Evolutionary conservation across 2,888 invertebrate species (phyloP), one percentile per base, ranked within the genome.

Genomic region (Microctonus aethiopoides): DNA sequence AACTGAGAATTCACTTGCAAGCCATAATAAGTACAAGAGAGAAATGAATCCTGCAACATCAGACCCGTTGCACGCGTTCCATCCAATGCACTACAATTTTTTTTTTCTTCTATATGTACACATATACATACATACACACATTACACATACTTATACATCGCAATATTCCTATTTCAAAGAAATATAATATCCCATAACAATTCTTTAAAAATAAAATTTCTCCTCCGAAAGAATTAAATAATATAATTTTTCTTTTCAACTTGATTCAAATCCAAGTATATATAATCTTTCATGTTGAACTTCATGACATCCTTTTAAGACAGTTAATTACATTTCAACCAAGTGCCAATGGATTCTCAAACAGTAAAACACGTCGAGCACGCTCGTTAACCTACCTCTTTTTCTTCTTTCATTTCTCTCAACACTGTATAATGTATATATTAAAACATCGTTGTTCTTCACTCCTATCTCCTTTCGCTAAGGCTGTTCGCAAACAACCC

Each of bases 391-490:
- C 39, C 41, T 57, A 16, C 57, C 65, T 46, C 26, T n/a, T 32
- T 32, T 34, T 46, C 26, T n/a, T 32, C 36, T 34, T 13, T 36
- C 32, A 22, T 22, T 56, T 60, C 24, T 52, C 60, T 63, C 57
- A 56, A 56, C 29, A n/a, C 26, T 39, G n/a, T 11, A 39, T n/a
- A 39, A 13, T 39, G n/a, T n/a, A 39, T 2, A 13, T 39, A 39
- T 39, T n/a, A 5, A 13, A 1, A 13, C 39, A 39, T n/a, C 36
- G 60, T 29, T 20, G 41, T 61, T 36, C 32, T 68, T 20, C 59
- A 41, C 60, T 56, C 63, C 34, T 41, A 22, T 63, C 59, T 72
- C 67, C 66, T 72, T 72, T 69, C 66, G 67, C 66, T 57, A 66
- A 46, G 70, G 22, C 59, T 16, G 34, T 34, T 16, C 9, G 20